Conservation (phyloP, 2,113 vertebrate genomes). For the Butorides virescens region DNA sequence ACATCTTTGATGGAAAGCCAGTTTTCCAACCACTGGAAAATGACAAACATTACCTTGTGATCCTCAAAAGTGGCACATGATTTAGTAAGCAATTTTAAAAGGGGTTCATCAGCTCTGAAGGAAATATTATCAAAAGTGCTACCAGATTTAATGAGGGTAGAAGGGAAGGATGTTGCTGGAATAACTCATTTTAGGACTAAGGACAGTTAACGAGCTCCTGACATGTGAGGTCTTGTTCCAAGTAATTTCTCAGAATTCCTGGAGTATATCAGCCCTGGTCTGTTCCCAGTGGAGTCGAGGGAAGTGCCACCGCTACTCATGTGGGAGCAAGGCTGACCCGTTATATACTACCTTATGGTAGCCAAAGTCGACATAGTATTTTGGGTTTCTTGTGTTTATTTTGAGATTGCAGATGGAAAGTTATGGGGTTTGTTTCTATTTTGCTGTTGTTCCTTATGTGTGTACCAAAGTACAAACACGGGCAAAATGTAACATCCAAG, state of each 20-base stretch:
- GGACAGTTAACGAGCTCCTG: not conserved
- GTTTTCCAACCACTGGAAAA: not conserved
- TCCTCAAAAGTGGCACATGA: conserved; percentile 9
- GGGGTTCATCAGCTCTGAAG: not conserved
- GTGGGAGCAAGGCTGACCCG: not conserved
- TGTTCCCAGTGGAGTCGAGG: not conserved
- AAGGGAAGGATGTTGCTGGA: conserved; percentile 33
- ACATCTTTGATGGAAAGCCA: not conserved
- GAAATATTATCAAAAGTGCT: conserved; percentile 3
- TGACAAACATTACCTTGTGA: not conserved
- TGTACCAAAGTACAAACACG: not conserved
- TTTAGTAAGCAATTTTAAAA: conserved; percentile 28
- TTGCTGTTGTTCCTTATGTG: not conserved
- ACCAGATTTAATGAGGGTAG: conserved; percentile 23
- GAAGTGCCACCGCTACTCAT: not conserved
- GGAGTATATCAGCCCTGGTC: not conserved
- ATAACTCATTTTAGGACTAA: conserved; percentile 29
- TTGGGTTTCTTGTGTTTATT: not conserved
- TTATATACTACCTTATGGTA: not conserved
- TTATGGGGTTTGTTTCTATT: not conserved
- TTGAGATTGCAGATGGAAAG: conserved; percentile 10
- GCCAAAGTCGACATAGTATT: not conserved
- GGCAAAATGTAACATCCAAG: not conserved
- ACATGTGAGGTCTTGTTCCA: conserved; percentile 34
- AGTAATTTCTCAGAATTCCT: conserved; percentile 47